Base-by-base conservation (phyloP, 2,888 invertebrate species). In the Proisotoma minuta region DNA sequence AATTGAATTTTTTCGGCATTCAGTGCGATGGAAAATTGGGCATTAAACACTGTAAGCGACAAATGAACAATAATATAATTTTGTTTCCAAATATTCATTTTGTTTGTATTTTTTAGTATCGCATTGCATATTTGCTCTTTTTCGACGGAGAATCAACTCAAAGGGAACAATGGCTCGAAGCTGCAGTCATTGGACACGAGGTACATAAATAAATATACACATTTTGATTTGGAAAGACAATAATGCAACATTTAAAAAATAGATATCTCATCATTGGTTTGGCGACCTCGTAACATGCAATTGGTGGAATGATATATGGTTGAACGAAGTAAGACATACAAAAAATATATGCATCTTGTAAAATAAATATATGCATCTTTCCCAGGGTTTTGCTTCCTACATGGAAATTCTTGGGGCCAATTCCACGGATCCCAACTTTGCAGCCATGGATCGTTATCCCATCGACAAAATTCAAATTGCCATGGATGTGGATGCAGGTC, bases 1-100 rank as follows among this genome's bases (percentile, higher is more conserved):
- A 10, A 12, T 48, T 10, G 5, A 18, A 12, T 18, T 20, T 48
- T n/a, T 34, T 18, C n/a, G n/a, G n/a, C 26, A 29, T 12, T 29
- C 27, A 53, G 49, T 8, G 67, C 65, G 12, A 68, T 64, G 67
- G 67, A 67, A 47, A 64, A 67, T 28, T 63, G 57, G 43, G 64
- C 67, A 5, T 51, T 69, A 1, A 62, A 63, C 18, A 63, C 62
- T n/a, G n/a, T n/a, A n/a, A n/a, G n/a, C n/a, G n/a, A n/a, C n/a
- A n/a, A n/a, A n/a, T n/a, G n/a, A n/a, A n/a, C n/a, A n/a, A n/a
- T n/a, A n/a, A n/a, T n/a, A n/a, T n/a, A n/a, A n/a, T n/a, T n/a
- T n/a, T n/a, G n/a, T n/a, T n/a, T n/a, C n/a, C n/a, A n/a, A n/a
- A n/a, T n/a, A n/a, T n/a, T n/a, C n/a, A n/a, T n/a, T n/a, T n/a